A percentile compares a stretch with the other conserved stretches of the same genome.
Conservation (phyloP, 2,888 invertebrate species). For the Campopleginae sp. region DNA sequence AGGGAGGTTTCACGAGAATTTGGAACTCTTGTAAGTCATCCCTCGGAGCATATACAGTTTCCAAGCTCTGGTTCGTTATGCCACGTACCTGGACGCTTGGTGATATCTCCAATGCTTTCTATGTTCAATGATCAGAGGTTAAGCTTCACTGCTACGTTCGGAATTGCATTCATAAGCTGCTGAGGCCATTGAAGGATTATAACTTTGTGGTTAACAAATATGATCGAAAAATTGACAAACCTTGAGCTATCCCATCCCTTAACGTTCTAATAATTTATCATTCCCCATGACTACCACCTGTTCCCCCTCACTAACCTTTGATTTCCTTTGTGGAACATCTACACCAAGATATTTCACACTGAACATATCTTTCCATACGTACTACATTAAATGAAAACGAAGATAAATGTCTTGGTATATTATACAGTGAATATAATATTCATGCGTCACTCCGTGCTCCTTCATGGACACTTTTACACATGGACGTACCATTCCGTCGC, state of each 20-base stretch:
- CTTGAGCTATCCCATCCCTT: neutral
- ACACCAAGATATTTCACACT: constrained; percentile 32
- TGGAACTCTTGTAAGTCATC: constrained; percentile 26
- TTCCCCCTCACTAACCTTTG: constrained; percentile 28
- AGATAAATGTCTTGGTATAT: constrained; percentile 50
- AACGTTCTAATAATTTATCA: constrained; percentile 17
- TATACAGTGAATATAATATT: constrained; percentile 57
- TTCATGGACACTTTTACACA: constrained; percentile 38
- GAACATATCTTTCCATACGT: constrained; percentile 7
- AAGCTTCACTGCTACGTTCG: constrained; percentile 5
- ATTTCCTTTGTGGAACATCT: constrained; percentile 1
- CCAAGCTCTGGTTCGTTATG: constrained; percentile 41
- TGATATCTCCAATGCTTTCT: constrained; percentile 24
- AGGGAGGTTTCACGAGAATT: constrained; percentile 21
- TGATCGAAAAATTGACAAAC: neutral
- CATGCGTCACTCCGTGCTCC: constrained; percentile 18
- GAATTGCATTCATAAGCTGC: neutral
- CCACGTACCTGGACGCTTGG: neutral
- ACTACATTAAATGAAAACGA: constrained; percentile 37
- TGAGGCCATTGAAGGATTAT: neutral
- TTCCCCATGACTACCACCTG: constrained; percentile 28
- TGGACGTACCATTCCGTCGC: constrained; percentile 13
- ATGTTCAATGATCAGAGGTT: constrained; percentile 22
- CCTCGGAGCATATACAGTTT: constrained; percentile 23
- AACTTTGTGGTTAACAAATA: neutral